Conservation (phyloP, 2,113 vertebrate genomes). For the Onychorhynchus coronatus region DNA sequence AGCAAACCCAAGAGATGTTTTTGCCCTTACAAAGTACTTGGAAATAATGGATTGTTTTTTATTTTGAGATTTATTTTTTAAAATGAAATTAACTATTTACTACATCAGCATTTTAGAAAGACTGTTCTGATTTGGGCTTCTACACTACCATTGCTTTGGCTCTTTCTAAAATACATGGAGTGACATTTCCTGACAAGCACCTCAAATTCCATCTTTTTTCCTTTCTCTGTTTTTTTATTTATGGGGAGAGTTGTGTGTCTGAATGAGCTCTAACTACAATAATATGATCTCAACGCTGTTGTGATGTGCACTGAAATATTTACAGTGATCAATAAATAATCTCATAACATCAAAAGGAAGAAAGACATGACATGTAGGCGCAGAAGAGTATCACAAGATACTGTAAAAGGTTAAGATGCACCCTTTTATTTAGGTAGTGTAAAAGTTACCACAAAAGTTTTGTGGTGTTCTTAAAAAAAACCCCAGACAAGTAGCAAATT, state of each 20-base stretch:
- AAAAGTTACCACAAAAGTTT: background rate
- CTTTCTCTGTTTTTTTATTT: background rate
- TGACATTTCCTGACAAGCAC: background rate
- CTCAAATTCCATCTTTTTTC: background rate
- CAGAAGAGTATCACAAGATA: background rate
- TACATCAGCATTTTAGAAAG: background rate
- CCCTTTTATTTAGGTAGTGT: background rate
- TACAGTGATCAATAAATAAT: background rate
- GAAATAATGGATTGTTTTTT: background rate
- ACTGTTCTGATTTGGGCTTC: background rate
- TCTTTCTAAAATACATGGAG: background rate
- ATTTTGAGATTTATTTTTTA: background rate
- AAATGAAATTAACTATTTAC: background rate
- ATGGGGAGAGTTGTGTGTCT: background rate
- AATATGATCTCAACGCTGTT: background rate
- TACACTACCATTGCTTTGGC: background rate
- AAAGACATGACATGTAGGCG: accelerated
- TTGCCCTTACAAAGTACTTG: background rate
- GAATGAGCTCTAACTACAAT: background rate
- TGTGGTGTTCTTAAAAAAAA: background rate
- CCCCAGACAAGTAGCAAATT: background rate
- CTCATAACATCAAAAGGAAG: background rate
- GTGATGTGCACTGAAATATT: background rate
- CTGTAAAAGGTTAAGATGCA: background rate
- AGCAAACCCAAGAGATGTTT: background rate